Percentiles rank a stretch among this genome's conserved stretches.
These are phyloP conservation scores for Zelleria hepariella DNA, from an alignment of 2,888 invertebrate species.

Conservation along the genomic window DNA sequence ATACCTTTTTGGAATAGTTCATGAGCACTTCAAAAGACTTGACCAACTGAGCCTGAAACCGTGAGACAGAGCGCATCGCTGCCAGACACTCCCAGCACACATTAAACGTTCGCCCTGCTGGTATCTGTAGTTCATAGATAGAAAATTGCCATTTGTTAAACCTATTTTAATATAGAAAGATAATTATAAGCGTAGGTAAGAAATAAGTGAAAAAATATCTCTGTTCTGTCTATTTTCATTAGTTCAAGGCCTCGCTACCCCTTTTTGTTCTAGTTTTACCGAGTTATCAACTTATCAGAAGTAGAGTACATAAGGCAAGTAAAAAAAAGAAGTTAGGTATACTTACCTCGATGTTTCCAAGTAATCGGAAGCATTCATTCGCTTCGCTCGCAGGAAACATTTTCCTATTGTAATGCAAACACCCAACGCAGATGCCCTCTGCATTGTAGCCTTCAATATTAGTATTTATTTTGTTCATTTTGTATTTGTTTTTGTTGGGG, in stretches of 20 bases:
- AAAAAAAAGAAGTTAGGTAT: neutral
- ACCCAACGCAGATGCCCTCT: slow-evolving; percentile 61
- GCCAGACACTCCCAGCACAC: slow-evolving; percentile 61
- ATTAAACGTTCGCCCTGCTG: slow-evolving; percentile 47
- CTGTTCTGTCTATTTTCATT: too few relatives aligned
- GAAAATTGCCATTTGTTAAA: too few relatives aligned
- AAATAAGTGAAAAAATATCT: too few relatives aligned
- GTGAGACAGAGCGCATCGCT: slow-evolving; percentile 22
- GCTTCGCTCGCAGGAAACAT: slow-evolving; percentile 45
- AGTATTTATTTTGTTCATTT: slow-evolving; percentile 59
- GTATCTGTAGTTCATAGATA: slow-evolving; percentile 38
- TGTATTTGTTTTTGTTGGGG: too few relatives aligned
- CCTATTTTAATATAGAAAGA: too few relatives aligned
- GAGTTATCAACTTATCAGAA: too few relatives aligned
- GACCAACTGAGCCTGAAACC: slow-evolving; percentile 34
- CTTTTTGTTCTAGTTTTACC: too few relatives aligned
- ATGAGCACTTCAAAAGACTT: slow-evolving; percentile 38
- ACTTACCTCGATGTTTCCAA: slow-evolving; percentile 59
- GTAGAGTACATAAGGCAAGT: too few relatives aligned
- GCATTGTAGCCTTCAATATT: slow-evolving; percentile 65
- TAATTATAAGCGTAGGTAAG: too few relatives aligned
- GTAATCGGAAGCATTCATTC: slow-evolving; percentile 42
- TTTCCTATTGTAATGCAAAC: slow-evolving; percentile 54
- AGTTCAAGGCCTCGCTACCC: too few relatives aligned
- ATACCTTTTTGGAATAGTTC: slow-evolving; percentile 45